Evolutionary conservation across 2,888 invertebrate species (phyloP), one percentile per base, ranked within the genome.

Genomic region (Baronia brevicornis): DNA sequence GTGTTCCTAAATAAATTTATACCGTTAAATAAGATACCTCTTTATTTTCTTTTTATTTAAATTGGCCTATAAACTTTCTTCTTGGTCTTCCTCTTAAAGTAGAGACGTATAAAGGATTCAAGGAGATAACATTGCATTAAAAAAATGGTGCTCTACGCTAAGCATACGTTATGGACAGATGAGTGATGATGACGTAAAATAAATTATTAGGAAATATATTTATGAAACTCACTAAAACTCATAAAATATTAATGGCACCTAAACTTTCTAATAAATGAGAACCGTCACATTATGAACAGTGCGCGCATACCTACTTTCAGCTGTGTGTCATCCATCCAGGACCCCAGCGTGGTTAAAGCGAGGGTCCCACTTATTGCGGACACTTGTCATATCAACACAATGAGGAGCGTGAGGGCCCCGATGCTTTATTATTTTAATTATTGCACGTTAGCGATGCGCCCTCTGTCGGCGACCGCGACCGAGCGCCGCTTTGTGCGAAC

Each of bases 371-470:
- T 75, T 77, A 80, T 78, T 79, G 71, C 74, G 68, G 69, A 69
- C 79, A 84, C 82, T 82, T 80, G 80, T 82, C 79, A 79, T 80
- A 78, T 77, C 69, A 67, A 60, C 68, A 75, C 75, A 77, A 78
- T 70, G 70, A 14, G 60, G 52, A 47, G 45, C 49, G 58, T 54
- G 49, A 54, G 50, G 46, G 38, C 45, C 51, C 51, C 56, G 64
- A 71, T 74, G 78, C 80, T 80, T 80, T 82, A 82, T 82, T 80
- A 82, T 82, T 82, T 82, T 82, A 82, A 82, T 80, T 80, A 82
- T 82, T 73, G 73, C 77, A 73, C 66, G 68, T 64, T 62, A 65
- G 58, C 60, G 58, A 60, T 59, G 65, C 57, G 64, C 74, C 75
- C 78, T 79, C 77, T 77, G 74, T 70, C 58, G 55, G 53, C 64